phyloP scores from a whole-genome alignment of 2,888 invertebrate genomes.

The Vannuccia rotundouncinata region DNA sequence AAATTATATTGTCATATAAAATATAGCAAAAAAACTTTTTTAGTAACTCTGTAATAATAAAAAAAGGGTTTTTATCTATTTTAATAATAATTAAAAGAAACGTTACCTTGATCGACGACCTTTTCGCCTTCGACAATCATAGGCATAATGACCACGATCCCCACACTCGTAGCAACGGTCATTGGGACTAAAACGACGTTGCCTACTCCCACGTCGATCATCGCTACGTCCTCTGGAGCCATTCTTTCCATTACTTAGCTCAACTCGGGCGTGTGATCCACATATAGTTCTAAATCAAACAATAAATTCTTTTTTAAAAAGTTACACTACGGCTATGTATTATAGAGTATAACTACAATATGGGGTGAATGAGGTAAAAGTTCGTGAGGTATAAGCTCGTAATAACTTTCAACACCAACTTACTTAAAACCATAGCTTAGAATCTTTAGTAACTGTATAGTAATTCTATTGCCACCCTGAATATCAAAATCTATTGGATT shows the following conservation, averaged over 20 bases:
- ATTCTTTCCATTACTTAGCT: constrained; percentile 34
- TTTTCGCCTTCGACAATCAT: constrained; percentile 31
- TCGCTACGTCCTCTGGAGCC: constrained; percentile 8
- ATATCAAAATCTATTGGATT: too few species aligned
- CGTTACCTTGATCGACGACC: not conserved
- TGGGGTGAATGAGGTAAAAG: too few species aligned
- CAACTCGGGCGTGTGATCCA: constrained; percentile 37
- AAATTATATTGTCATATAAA: not conserved
- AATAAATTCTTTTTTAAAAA: too few species aligned
- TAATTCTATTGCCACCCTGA: too few species aligned
- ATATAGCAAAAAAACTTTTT: not conserved
- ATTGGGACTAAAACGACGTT: constrained; percentile 11
- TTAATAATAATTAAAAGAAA: not conserved
- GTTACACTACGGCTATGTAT: too few species aligned
- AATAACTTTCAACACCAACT: too few species aligned
- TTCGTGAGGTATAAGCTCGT: too few species aligned
- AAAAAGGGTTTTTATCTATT: too few species aligned
- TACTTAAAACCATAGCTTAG: too few species aligned
- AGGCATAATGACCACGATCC: constrained; percentile 39
- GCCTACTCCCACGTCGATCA: constrained; percentile 17
- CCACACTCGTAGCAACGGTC: constrained; percentile 40
- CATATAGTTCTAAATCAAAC: constrained; percentile 36
- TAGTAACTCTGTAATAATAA: not conserved
- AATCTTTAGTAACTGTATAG: too few species aligned
- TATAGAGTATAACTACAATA: too few species aligned